phyloP scores from a whole-genome alignment of 53 echinoderm and acorn worm species.

The Hippasteria phrygiana region DNA sequence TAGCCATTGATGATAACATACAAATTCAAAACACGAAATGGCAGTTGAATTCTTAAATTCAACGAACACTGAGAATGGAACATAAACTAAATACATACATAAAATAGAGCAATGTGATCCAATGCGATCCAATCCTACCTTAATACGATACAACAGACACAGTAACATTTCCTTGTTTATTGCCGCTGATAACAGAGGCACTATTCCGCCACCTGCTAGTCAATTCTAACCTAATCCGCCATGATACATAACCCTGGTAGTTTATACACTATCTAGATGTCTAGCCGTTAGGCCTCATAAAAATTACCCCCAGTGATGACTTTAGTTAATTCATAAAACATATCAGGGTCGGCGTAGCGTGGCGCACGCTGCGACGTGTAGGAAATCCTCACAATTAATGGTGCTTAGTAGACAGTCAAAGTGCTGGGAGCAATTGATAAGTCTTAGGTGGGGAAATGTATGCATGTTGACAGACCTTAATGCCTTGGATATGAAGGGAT shows the following conservation, averaged over 20 bases:
- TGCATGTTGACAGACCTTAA: not conserved
- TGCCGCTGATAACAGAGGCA: too few species aligned
- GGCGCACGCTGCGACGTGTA: slow-evolving; percentile 33
- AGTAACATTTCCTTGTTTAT: too few species aligned
- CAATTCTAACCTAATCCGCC: not conserved
- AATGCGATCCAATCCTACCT: too few species aligned
- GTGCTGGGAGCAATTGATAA: slow-evolving; percentile 8
- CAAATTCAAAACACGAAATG: too few species aligned
- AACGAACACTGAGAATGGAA: too few species aligned
- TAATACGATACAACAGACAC: too few species aligned
- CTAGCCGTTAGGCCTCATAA: not conserved
- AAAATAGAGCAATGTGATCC: too few species aligned
- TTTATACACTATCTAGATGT: not conserved
- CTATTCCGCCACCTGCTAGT: not conserved
- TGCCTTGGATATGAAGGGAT: not conserved
- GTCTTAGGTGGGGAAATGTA: not conserved
- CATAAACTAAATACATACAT: too few species aligned
- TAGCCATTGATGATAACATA: too few species aligned
- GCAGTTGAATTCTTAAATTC: too few species aligned
- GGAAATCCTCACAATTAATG: slow-evolving; percentile 52
- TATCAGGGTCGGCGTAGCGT: slow-evolving; percentile 10
- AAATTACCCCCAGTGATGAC: not conserved
- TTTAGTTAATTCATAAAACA: slow-evolving; percentile 44
- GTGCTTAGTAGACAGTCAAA: not conserved
- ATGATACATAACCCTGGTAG: not conserved